These are phyloP conservation scores for Aulostomus chinensis DNA, from an alignment of 2,797 vertebrate species.

Conservation along the genomic window DNA sequence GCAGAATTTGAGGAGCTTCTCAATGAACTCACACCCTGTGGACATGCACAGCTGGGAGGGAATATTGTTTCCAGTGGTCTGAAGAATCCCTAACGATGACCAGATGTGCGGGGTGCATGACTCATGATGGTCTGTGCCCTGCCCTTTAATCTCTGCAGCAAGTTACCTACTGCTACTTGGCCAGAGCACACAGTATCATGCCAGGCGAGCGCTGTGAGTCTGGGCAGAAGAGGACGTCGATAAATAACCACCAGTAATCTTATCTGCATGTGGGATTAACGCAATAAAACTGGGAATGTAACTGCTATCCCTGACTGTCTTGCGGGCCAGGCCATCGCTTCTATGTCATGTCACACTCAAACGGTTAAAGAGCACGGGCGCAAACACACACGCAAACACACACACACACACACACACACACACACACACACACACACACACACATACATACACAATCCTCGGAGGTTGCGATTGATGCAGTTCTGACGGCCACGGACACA, in stretches of 20 bases:
- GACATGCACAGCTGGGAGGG: neutral
- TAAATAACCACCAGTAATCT: too few species aligned
- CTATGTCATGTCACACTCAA: too few species aligned
- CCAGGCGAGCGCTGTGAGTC: too few species aligned
- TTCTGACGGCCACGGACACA: neutral
- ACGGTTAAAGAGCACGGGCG: too few species aligned
- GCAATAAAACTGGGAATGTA: conserved; percentile 17
- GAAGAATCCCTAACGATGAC: conserved; percentile 37
- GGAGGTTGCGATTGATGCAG: neutral
- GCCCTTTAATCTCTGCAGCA: conserved; percentile 60
- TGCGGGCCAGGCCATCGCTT: too few species aligned
- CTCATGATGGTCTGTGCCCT: conserved; percentile 51
- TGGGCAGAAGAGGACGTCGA: too few species aligned
- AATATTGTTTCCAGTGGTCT: conserved; percentile 6
- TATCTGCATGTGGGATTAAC: neutral
- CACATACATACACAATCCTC: too few species aligned
- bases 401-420: too few species aligned
- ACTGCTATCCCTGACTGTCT: conserved; percentile 1
- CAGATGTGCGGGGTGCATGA: conserved; percentile 59
- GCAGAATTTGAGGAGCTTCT: neutral
- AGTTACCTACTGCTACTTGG: conserved; percentile 50
- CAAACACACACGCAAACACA: too few species aligned
- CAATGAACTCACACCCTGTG: neutral
- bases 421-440: too few species aligned
- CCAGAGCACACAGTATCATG: too few species aligned